phyloP scores from a whole-genome alignment of 2,888 invertebrate genomes.

The Ornithoptera alexandrae region DNA sequence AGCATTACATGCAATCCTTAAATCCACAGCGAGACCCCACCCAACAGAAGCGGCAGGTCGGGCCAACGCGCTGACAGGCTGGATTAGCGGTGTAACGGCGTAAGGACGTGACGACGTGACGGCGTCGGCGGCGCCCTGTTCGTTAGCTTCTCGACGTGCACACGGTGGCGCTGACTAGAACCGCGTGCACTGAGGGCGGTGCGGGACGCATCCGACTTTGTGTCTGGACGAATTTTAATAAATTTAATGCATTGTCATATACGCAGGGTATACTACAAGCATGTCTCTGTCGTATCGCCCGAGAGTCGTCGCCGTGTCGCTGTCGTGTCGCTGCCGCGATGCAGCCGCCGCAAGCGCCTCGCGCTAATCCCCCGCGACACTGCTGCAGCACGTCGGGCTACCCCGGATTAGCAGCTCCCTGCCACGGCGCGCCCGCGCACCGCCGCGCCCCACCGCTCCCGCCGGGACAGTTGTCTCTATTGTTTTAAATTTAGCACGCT shows the following conservation, averaged over 20 bases:
- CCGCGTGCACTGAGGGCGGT: too few species aligned
- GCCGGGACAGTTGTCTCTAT: neutral
- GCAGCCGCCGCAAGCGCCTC: neutral
- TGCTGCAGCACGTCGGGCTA: too few species aligned
- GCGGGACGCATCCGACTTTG: too few species aligned
- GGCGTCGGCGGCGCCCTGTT: neutral
- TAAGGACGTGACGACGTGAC: neutral
- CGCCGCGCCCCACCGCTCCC: slow-evolving; percentile 4
- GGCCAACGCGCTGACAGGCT: slow-evolving; percentile 6
- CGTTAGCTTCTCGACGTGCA: neutral
- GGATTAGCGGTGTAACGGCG: slow-evolving; percentile 14
- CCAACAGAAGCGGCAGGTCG: neutral
- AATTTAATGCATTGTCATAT: neutral
- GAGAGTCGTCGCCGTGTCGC: neutral
- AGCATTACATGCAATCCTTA: slow-evolving; percentile 1
- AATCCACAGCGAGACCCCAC: slow-evolving; percentile 5
- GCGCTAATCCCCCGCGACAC: slow-evolving; percentile 10
- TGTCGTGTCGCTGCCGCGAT: neutral
- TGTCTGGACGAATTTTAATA: neutral
- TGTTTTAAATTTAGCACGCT: slow-evolving; percentile 24
- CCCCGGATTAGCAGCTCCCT: too few species aligned
- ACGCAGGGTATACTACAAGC: too few species aligned
- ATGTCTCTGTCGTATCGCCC: too few species aligned
- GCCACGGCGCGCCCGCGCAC: slow-evolving; percentile 33
- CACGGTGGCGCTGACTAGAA: too few species aligned